A percentile compares a stretch with the other conserved stretches of the same genome.
These are phyloP conservation scores for Podarcis muralis DNA, from an alignment of 2,113 vertebrate species.

Conservation along the genomic window DNA sequence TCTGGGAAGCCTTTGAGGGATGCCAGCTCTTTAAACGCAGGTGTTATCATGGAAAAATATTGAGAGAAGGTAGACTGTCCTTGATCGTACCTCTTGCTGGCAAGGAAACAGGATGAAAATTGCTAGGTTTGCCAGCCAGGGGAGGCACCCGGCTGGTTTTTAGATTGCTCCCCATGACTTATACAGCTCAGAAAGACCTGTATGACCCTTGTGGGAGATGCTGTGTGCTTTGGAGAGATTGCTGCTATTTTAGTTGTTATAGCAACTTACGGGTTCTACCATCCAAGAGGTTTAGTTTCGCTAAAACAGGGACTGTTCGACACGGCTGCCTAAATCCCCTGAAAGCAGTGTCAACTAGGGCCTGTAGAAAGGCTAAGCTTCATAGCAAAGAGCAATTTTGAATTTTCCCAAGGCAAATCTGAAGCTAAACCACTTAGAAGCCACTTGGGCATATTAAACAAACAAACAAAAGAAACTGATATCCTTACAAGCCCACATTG, in stretches of 20 bases:
- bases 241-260: background rate
- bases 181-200: slow-evolving; percentile 24
- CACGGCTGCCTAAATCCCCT: background rate
- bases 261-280: background rate
- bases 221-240: slow-evolving; percentile 17
- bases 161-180: slow-evolving; percentile 31
- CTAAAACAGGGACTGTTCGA: background rate
- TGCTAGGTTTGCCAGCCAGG: slow-evolving; percentile 32
- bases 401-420: background rate
- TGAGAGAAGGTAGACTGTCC: slow-evolving; percentile 32
- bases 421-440: background rate
- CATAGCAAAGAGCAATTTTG: background rate
- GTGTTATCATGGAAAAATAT: slow-evolving; percentile 32
- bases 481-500: background rate
- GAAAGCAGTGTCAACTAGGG: background rate
- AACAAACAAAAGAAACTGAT: background rate
- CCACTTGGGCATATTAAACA: no score
- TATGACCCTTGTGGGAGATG: slow-evolving; percentile 7
- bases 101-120: slow-evolving; percentile 43
- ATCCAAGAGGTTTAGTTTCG: background rate
- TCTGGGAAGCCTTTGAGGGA: slow-evolving; percentile 39
- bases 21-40: slow-evolving; percentile 14
- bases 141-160: slow-evolving; percentile 32
- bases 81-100: background rate
- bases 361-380: background rate